These are phyloP conservation scores for Sinocyclocheilus rhinocerous DNA, from an alignment of 2,113 vertebrate genomes.

Conservation along the genomic window DNA sequence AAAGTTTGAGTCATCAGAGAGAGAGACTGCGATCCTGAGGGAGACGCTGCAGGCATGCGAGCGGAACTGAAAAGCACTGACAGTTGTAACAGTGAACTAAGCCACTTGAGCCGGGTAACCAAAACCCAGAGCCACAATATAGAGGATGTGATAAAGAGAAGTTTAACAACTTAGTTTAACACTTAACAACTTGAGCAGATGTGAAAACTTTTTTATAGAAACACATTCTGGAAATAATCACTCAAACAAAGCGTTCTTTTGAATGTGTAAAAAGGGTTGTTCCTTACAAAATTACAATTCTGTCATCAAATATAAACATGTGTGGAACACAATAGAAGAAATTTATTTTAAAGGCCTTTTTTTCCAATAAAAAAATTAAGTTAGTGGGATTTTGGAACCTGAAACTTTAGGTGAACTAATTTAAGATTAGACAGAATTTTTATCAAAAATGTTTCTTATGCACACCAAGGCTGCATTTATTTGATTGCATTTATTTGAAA, in stretches of 20 bases:
- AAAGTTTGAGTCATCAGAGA: slow-evolving; percentile 57
- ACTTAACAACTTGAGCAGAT: not conserved
- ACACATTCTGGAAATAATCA: not conserved
- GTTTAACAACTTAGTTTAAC: not conserved
- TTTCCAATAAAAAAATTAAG: not conserved
- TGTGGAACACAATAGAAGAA: not conserved
- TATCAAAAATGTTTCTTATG: not conserved
- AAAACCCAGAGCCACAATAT: slow-evolving; percentile 18
- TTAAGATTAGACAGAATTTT: not conserved
- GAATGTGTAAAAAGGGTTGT: not conserved
- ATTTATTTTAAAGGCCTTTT: no score
- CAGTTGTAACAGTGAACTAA: slow-evolving; percentile 47
- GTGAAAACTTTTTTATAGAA: not conserved
- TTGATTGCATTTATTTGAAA: not conserved
- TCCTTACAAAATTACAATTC: not conserved
- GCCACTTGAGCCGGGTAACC: slow-evolving; percentile 37
- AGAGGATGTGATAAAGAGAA: slow-evolving; percentile 24
- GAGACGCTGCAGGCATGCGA: slow-evolving; percentile 46
- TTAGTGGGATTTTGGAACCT: no score
- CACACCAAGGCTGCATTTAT: not conserved
- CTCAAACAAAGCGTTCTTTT: not conserved
- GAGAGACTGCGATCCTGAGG: slow-evolving; percentile 42
- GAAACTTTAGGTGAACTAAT: not conserved
- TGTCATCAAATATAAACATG: no score
- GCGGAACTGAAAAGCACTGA: slow-evolving; percentile 53